These are phyloP conservation scores for Drosophila fulvimacula DNA, from an alignment of 2,888 invertebrate genomes.

Conservation along the genomic window DNA sequence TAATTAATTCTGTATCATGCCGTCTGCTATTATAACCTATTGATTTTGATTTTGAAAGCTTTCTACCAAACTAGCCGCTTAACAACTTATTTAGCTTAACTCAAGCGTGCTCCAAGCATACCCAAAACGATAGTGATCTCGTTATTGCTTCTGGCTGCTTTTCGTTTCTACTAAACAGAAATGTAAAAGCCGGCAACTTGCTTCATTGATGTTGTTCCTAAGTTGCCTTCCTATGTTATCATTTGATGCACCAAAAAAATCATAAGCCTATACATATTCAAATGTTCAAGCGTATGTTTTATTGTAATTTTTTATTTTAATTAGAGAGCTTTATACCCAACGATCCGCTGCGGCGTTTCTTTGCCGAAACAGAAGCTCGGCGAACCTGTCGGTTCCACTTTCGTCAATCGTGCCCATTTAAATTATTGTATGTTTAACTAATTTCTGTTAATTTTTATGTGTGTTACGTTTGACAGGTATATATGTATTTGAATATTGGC, in stretches of 20 bases:
- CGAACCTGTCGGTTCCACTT: constrained; percentile 75
- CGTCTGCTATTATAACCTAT: constrained; percentile 60
- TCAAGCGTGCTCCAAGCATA: constrained; percentile 44
- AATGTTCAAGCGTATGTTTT: constrained; percentile 63
- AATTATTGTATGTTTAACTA: constrained; percentile 72
- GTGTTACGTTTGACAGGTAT: constrained; percentile 54
- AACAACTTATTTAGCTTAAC: constrained; percentile 69
- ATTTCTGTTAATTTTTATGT: constrained; percentile 68
- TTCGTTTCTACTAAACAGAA: constrained; percentile 18
- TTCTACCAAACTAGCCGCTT: constrained; percentile 70
- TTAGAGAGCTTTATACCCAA: constrained; percentile 53
- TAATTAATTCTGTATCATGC: constrained; percentile 72
- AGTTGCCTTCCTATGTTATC: constrained; percentile 12
- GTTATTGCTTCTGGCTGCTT: constrained; percentile 34
- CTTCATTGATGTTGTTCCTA: constrained; percentile 10
- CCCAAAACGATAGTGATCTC: constrained; percentile 38
- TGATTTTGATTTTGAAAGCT: constrained; percentile 74
- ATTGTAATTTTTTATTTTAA: constrained; percentile 68
- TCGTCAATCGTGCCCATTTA: constrained; percentile 57
- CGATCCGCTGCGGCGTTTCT: constrained; percentile 21
- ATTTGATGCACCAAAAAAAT: constrained; percentile 49
- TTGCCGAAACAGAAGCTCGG: constrained; percentile 69
- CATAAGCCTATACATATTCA: constrained; percentile 63
- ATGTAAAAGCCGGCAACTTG: constrained; percentile 4
- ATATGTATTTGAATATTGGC: constrained; percentile 9